Evolutionary conservation across 2,888 invertebrate species (phyloP).

Genomic region (Craniophora ligustri): DNA sequence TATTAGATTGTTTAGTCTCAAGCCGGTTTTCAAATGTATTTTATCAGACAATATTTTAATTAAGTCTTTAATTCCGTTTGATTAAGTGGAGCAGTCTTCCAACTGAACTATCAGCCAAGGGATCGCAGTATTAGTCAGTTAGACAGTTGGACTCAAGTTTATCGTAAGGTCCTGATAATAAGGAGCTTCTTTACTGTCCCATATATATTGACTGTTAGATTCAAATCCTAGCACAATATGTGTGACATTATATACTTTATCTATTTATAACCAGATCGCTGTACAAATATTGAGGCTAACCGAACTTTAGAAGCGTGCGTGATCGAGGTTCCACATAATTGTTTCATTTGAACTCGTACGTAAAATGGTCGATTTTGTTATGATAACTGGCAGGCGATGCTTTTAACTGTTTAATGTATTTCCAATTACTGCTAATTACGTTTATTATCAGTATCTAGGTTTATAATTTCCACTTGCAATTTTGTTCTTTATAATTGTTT

Average conservation of each 20-base stretch:
- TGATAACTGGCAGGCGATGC: constrained; percentile 1
- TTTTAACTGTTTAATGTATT: not conserved
- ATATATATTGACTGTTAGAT: constrained; percentile 14
- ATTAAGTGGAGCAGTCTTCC: too few species aligned
- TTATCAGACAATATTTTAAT: not conserved
- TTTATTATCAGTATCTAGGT: not conserved
- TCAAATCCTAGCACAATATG: constrained; percentile 6
- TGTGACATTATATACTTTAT: constrained; percentile 1
- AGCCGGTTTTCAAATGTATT: not conserved
- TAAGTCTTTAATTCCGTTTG: not conserved
- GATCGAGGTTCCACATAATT: constrained; percentile 15
- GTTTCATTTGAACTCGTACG: constrained; percentile 17
- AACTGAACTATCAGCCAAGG: too few species aligned
- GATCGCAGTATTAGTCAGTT: not conserved
- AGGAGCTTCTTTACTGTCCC: constrained; percentile 7
- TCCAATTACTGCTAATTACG: not conserved
- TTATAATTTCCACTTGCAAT: too few species aligned
- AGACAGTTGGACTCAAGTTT: not conserved
- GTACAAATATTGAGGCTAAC: constrained; percentile 36
- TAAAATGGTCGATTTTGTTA: constrained; percentile 3
- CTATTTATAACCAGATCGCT: constrained; percentile 15
- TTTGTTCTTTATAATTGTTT: not conserved
- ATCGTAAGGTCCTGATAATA: constrained; percentile 4
- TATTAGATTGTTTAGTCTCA: constrained; percentile 2
- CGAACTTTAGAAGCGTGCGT: constrained; percentile 25